Base-by-base conservation (phyloP, 1,140 invertebrate species). In the Spodoptera litura region DNA sequence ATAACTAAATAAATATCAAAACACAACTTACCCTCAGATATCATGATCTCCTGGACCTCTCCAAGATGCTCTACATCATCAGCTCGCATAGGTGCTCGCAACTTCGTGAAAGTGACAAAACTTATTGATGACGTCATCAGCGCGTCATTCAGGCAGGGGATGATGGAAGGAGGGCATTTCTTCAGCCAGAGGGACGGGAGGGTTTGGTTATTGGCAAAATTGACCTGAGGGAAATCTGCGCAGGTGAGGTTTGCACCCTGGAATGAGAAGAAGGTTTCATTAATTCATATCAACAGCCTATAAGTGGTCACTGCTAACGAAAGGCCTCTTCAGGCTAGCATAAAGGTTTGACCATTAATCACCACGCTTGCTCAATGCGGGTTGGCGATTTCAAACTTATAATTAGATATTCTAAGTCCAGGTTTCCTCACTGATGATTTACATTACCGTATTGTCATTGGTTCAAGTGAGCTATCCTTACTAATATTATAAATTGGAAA, bases 161-260 rank as follows among this genome's bases (percentile, higher is more conserved):
- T 51, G 5, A 35, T 2, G 5, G 52, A 38, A 0, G 62, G 75
- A 4, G 61, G 49, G 12, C 75, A 77, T 3, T 10, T 4, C 20
- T 13, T 66, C 9, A 77, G 6, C 20, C 12, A n/a, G 8, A 77
- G 8, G 2, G 58, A 62, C 0, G 51, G 52, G 0, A 77, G 31
- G 3, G 51, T n/a, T 31, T 27, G 25, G 52, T 44, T 49, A 4
- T 44, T 55, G 0, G 27, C 61, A 3, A 68, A 49, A n/a, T 53
- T 61, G 13, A 68, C n/a, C 9, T 8, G 11, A 4, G 75, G 75
- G 15, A 77, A 38, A n/a, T 68, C 75, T 9, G 31, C 20, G 20
- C 75, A 77, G 2, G 52, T 56, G 27, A 77, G 44, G 10, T 77
- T 51, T 11, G 51, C 38, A 6, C 62, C 52, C 75, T 77, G 75